Conservation (phyloP, 2,797 vertebrate species). For the Adrianichthys oophorus region DNA sequence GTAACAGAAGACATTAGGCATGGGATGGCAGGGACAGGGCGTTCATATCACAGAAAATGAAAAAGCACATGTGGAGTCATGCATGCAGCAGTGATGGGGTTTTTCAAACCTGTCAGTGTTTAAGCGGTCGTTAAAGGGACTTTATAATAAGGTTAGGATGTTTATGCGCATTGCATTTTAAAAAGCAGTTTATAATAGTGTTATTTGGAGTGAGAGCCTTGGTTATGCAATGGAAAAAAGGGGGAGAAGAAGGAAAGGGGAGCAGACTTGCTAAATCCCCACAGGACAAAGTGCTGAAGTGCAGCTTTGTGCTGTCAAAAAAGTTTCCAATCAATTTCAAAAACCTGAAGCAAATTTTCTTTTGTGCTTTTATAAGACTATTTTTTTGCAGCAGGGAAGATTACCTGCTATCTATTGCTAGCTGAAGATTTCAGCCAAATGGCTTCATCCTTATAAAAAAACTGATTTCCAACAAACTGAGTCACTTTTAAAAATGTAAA, state of each 20-base stretch:
- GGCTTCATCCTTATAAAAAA: slow-evolving; percentile 50
- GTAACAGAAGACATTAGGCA: slow-evolving; percentile 56
- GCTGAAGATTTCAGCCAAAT: slow-evolving; percentile 48
- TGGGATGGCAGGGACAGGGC: slow-evolving; percentile 63
- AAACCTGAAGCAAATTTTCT: no score
- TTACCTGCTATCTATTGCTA: slow-evolving; percentile 30
- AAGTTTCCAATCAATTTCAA: no score
- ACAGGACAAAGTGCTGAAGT: slow-evolving; percentile 23
- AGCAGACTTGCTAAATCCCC: slow-evolving; percentile 18
- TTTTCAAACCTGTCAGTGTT: slow-evolving; percentile 60
- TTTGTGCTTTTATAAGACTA: no score
- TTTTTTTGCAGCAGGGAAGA: slow-evolving; percentile 29
- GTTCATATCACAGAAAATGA: slow-evolving; percentile 71
- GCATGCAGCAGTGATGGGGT: slow-evolving; percentile 73
- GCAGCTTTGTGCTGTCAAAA: slow-evolving; percentile 19
- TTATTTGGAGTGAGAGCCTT: slow-evolving; percentile 54
- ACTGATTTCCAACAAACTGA: slow-evolving; percentile 29
- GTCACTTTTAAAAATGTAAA: slow-evolving; percentile 31
- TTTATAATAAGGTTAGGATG: slow-evolving; percentile 79
- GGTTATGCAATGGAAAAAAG: slow-evolving; percentile 17
- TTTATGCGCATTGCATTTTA: slow-evolving; percentile 75
- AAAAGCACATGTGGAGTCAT: slow-evolving; percentile 72
- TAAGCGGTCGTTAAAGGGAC: slow-evolving; percentile 83
- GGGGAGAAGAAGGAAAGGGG: background rate
- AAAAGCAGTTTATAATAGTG: slow-evolving; percentile 73